Evolutionary conservation across 2,113 vertebrate genomes (phyloP).

Genomic region (Sapayoa aenigma): DNA sequence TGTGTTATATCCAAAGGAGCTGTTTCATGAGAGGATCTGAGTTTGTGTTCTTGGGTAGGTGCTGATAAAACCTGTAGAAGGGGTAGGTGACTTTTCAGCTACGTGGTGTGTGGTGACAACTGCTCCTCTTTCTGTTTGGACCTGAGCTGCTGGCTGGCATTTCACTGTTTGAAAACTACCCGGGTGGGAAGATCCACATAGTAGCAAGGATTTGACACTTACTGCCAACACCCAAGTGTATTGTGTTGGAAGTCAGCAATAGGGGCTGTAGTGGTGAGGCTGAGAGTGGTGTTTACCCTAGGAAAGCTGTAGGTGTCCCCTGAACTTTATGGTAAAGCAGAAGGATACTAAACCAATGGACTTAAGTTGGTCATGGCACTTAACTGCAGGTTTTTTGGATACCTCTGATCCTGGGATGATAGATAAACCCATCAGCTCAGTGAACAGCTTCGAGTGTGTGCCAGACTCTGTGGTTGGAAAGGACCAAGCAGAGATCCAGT

Average conservation of each 20-base stretch:
- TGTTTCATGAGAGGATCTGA: neutral
- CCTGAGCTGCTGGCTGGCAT: neutral
- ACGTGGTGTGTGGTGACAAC: fast-evolving
- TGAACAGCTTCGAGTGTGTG: neutral
- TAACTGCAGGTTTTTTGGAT: neutral
- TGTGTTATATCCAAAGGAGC: neutral
- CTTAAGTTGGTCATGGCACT: neutral
- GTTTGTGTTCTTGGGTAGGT: neutral
- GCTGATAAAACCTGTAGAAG: neutral
- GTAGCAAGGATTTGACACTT: neutral
- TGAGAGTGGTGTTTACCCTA: neutral
- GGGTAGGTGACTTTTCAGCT: neutral
- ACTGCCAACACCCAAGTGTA: neutral
- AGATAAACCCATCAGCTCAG: neutral
- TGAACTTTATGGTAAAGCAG: neutral
- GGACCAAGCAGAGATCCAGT: neutral
- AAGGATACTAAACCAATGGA: neutral
- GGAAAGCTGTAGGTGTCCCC: neutral
- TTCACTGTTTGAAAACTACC: neutral
- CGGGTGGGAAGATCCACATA: neutral
- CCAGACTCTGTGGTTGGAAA: neutral
- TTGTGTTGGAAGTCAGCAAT: neutral
- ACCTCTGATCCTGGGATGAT: fast-evolving
- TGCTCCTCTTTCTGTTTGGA: neutral
- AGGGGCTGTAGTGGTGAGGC: neutral